Base-by-base conservation (phyloP, 2,797 vertebrate genomes). In the Anguilla megastoma region DNA sequence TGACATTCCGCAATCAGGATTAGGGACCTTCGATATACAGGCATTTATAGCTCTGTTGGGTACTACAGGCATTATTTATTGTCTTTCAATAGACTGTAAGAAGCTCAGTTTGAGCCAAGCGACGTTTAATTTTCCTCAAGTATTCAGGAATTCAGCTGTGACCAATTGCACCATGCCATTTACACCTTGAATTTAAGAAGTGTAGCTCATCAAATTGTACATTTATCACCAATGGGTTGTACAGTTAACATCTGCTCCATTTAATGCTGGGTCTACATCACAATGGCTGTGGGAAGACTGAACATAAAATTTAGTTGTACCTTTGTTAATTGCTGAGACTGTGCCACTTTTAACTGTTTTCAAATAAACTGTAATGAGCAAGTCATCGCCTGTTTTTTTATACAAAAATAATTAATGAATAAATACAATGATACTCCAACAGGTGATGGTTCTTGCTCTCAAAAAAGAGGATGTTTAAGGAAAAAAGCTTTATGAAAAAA, bases 141-240 rank as follows among this genome's bases (percentile, higher is more conserved):
- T 6, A 69, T 69, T 69, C 63, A 69, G n/a, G 63, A 24, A 69
- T 69, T 69, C 63, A 69, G 7, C 63, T 27, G 63, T 69, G 21
- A 69, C 63, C 63, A 69, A 27, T 69, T 69, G 63, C n/a, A 69
- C 63, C 63, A 69, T 27, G 63, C 63, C 63, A 69, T 69, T 27
- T 69, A 6, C 63, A 69, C 63, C n/a, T 69, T 69, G 21, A 69
- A 27, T 69, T 24, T 69, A 69, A 69, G 63, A 27, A 24, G 7
- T 69, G 63, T 9, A 9, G 24, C 63, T 69, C n/a, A 27, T 27
- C 63, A 69, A 24, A 69, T 69, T 69, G 63, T 69, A 27, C 63
- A 69, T 24, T 69, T 24, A 69, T 58, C 56, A 58, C 56, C 56
- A 58, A 58, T 3, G 56, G 16, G 14, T 58, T 58, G 56, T 16